Base-by-base conservation (phyloP, 2,888 invertebrate species). In the Silvanus unidentatus region DNA sequence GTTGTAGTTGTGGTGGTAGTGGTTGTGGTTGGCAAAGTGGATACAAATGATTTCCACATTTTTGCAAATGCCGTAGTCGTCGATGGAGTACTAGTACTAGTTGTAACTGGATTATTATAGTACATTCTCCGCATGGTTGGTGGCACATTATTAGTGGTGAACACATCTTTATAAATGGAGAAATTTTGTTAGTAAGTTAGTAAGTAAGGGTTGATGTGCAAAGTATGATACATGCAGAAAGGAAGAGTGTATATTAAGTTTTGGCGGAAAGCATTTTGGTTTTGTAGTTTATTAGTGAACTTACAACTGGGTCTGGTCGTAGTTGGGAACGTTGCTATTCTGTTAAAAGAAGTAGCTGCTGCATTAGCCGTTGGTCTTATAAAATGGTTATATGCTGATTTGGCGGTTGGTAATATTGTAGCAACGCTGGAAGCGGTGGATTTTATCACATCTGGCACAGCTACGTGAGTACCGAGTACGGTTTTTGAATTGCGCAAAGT, bases 401-500 rank as follows among this genome's bases (percentile, higher is more conserved):
- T 16, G 66, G 40, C 3, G 9, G 64, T 56, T 27, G 65, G 48
- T 34, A 65, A 65, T 3, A 67, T 55, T 2, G 64, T 58, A 4
- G 65, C 57, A 41, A 60, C 65, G 40, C 75, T 71, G 49, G 77
- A 71, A 40, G 77, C 75, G 32, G 77, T 75, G 40, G 78, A 76
- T 42, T 77, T 73, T 45, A 69, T 45, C 15, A 60, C 66, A 30
- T 73, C 72, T 60, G 81, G 78, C 54, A 80, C 79, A 42, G 79
- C 77, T 38, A 81, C 67, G 52, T 79, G 78, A n/a, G 75, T 77
- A 45, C 81, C 79, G 52, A 81, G 65, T 34, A 81, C 82, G 58
- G 82, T 81, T 50, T 85, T 86, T 45, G 86, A 84, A 71, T 88
- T 86, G 60, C 84, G 81, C 63, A 86, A 68, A 42, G 84, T 81